phyloP scores from a whole-genome alignment of 2,888 invertebrate genomes.

The Platerodrilus igneus region DNA sequence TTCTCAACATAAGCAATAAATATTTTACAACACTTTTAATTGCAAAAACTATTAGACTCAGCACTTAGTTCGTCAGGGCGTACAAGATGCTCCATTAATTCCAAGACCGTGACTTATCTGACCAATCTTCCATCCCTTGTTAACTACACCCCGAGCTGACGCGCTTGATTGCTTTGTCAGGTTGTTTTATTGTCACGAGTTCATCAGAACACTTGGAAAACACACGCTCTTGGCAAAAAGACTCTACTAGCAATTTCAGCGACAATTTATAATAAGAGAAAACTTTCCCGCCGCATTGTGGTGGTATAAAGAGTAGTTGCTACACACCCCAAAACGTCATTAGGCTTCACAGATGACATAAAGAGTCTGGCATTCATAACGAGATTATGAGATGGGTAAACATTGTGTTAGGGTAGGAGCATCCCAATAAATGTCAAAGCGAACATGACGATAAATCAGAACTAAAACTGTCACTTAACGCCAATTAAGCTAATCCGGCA shows the following conservation, averaged over 20 bases:
- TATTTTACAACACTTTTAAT: slow-evolving; percentile 20
- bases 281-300: slow-evolving; percentile 1
- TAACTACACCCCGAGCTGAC: slow-evolving; percentile 34
- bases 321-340: not conserved
- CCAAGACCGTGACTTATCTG: slow-evolving; percentile 42
- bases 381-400: slow-evolving; percentile 33
- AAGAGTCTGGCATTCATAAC: slow-evolving; percentile 32
- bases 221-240: too few species aligned
- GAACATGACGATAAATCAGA: slow-evolving; percentile 31
- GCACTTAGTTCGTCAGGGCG: slow-evolving; percentile 21
- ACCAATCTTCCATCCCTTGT: slow-evolving; percentile 41
- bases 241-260: too few species aligned
- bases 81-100: slow-evolving; percentile 25
- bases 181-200: slow-evolving; percentile 45
- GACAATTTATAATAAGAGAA: not conserved
- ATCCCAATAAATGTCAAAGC: slow-evolving; percentile 37
- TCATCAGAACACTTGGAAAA: slow-evolving; percentile 37
- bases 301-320: not conserved
- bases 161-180: slow-evolving; percentile 47
- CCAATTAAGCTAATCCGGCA: slow-evolving; percentile 37
- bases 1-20: slow-evolving; percentile 17
- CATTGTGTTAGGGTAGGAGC: slow-evolving; percentile 30
- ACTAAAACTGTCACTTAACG: slow-evolving; percentile 35
- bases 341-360: slow-evolving; percentile 27
- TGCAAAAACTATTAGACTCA: slow-evolving; percentile 24